Evolutionary conservation across 2,888 invertebrate species (phyloP).

Genomic region (Cataglyphis altisquamis): DNA sequence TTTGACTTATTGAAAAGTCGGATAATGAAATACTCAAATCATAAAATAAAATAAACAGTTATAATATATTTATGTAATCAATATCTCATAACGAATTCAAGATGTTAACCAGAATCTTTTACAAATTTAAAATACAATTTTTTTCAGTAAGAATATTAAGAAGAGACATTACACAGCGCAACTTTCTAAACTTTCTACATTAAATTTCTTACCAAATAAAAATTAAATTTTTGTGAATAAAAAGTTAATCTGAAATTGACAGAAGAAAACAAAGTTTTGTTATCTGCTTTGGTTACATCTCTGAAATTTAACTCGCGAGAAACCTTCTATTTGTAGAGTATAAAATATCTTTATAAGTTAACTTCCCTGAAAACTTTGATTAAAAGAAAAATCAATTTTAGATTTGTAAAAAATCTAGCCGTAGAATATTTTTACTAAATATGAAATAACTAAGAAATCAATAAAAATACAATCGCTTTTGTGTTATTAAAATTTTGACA

Average conservation of each 20-base stretch:
- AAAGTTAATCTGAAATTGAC: slow-evolving; percentile 2
- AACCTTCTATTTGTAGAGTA: not conserved
- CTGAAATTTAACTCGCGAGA: not conserved
- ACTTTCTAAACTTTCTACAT: slow-evolving; percentile 1
- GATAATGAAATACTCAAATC: not conserved
- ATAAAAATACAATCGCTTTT: not conserved
- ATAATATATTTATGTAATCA: not conserved
- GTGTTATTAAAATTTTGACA: not conserved
- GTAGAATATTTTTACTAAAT: not conserved
- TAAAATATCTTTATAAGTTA: slow-evolving; percentile 3
- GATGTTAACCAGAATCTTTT: not conserved
- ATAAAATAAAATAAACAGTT: not conserved
- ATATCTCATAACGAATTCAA: not conserved
- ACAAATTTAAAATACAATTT: slow-evolving; percentile 11
- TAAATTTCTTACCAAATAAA: slow-evolving; percentile 3
- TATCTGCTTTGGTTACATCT: not conserved
- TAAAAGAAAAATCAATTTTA: not conserved
- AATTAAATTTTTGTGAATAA: slow-evolving; percentile 28
- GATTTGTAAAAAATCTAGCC: not conserved
- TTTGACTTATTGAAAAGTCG: not conserved
- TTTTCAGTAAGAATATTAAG: slow-evolving; percentile 5
- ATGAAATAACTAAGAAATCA: not conserved
- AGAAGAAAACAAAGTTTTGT: slow-evolving; percentile 7
- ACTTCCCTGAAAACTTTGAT: not conserved
- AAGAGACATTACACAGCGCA: not conserved